A percentile compares a stretch with the other conserved stretches of the same genome.
These are phyloP conservation scores for Olivierus martensii DNA, from an alignment of 1,140 invertebrate species.

Conservation along the genomic window DNA sequence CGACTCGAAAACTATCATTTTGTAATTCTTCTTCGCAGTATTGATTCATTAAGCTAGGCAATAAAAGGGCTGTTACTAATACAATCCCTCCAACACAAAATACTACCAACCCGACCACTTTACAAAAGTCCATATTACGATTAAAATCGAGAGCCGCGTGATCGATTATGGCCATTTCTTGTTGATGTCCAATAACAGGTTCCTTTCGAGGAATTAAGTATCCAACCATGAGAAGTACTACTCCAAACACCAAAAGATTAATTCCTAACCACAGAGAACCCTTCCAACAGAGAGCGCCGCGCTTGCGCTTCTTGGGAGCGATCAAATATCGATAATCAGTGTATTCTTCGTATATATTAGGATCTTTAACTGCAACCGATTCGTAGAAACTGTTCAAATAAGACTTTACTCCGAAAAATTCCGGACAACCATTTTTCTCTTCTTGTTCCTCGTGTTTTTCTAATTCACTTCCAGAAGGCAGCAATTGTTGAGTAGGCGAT, in stretches of 20 bases:
- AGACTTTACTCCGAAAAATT: constrained; percentile 20
- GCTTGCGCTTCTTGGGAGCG: background rate
- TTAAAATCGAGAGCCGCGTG: constrained; percentile 35
- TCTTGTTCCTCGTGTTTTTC: no score
- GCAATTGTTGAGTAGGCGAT: no score
- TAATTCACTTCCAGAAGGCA: no score
- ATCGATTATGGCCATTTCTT: constrained; percentile 36
- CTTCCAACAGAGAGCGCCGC: constrained; percentile 1
- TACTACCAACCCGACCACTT: constrained; percentile 35
- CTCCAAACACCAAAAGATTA: constrained; percentile 33
- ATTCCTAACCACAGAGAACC: constrained; percentile 23
- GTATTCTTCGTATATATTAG: constrained; percentile 11
- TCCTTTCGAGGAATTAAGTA: constrained; percentile 36
- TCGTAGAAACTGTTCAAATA: constrained; percentile 22
- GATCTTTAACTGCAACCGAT: constrained; percentile 12
- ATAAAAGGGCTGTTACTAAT: constrained; percentile 33
- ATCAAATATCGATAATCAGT: background rate
- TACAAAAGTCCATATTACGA: constrained; percentile 36
- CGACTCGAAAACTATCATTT: background rate
- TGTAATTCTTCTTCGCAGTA: constrained; percentile 26
- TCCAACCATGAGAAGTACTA: constrained; percentile 35
- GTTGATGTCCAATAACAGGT: constrained; percentile 30
- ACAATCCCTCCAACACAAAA: constrained; percentile 40
- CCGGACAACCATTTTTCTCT: background rate
- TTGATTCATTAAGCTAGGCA: constrained; percentile 34